These are phyloP conservation scores for Prolemur simus DNA, from an alignment of 2,113 vertebrate genomes.

Conservation along the genomic window DNA sequence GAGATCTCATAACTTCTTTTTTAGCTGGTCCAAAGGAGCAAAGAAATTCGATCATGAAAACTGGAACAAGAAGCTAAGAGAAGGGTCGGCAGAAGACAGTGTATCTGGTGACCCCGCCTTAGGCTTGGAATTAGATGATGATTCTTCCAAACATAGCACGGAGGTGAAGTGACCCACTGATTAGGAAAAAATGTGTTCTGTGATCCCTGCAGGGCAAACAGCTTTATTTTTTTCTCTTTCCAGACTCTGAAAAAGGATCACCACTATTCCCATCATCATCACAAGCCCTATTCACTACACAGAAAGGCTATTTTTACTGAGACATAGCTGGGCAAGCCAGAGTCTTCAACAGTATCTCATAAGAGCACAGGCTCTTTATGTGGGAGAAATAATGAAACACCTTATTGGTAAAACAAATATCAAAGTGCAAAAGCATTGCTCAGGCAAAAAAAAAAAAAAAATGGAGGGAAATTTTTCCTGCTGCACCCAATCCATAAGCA, in stretches of 20 bases:
- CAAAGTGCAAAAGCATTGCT: conserved; percentile 33
- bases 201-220: not conserved
- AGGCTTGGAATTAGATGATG: conserved; percentile 44
- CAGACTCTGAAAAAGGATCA: not conserved
- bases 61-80: not conserved
- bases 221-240: not conserved
- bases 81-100: not conserved
- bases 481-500: not conserved
- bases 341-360: not conserved
- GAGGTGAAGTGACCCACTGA: conserved; percentile 16
- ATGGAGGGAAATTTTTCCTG: conserved; percentile 23
- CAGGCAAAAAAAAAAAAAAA: not conserved
- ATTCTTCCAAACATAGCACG: not conserved
- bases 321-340: not conserved
- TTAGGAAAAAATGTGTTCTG: not conserved
- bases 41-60: conserved; percentile 57
- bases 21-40: not conserved
- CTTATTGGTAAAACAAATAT: conserved; percentile 55
- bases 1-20: conserved; percentile 55
- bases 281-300: not conserved
- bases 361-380: not conserved
- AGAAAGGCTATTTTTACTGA: not conserved
- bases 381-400: conserved; percentile 69
- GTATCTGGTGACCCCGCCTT: conserved; percentile 36
- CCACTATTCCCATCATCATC: not conserved